These are phyloP conservation scores for Takifugu bimaculatus DNA, from an alignment of 2,113 vertebrate genomes.

Conservation along the genomic window DNA sequence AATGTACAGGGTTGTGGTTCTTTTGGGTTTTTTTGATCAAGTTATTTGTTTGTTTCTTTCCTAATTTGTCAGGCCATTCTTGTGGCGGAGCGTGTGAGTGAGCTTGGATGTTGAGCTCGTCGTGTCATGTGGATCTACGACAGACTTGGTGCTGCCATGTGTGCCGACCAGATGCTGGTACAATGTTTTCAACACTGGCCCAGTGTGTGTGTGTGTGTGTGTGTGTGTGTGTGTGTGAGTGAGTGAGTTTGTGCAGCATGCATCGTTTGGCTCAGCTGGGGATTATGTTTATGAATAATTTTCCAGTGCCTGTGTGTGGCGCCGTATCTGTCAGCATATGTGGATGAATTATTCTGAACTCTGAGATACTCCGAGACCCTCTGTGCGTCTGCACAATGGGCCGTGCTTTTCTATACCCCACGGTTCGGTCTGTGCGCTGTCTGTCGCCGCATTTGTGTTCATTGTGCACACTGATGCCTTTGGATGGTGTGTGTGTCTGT, in stretches of 20 bases:
- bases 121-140: constrained; percentile 15
- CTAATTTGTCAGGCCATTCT: constrained; percentile 9
- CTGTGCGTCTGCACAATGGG: too few relatives aligned
- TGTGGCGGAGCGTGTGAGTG: constrained; percentile 20
- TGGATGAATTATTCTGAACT: constrained; percentile 8
- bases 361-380: too few relatives aligned
- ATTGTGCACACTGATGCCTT: constrained; percentile 15
- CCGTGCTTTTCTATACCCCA: too few relatives aligned
- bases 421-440: background rate
- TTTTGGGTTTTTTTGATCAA: constrained; percentile 13
- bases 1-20: background rate
- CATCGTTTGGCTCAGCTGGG: constrained; percentile 24
- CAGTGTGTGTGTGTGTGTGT: constrained; percentile 18
- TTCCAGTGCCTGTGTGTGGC: constrained; percentile 13
- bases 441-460: background rate
- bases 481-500: background rate
- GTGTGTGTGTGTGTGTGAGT: constrained; percentile 8
- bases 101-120: constrained; percentile 9
- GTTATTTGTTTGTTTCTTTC: constrained; percentile 17
- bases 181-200: constrained; percentile 35
- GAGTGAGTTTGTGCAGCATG: background rate
- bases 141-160: constrained; percentile 36
- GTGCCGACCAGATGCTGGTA: constrained; percentile 47
- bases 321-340: constrained; percentile 15
- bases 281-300: constrained; percentile 20